These are phyloP conservation scores for Pseudobourletiella spinata DNA, from an alignment of 1,140 invertebrate genomes.

Conservation along the genomic window DNA sequence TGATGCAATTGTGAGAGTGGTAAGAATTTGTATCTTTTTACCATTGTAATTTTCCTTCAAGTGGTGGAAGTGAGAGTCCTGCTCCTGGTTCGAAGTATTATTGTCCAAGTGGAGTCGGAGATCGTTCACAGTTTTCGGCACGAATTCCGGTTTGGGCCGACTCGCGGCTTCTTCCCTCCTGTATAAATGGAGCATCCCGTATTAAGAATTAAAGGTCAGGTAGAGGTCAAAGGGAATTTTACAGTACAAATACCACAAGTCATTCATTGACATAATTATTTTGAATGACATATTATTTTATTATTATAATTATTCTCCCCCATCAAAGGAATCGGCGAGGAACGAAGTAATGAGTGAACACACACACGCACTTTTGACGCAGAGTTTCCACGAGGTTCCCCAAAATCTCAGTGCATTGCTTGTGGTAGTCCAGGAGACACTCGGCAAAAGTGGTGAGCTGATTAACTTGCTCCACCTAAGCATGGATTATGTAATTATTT, in stretches of 20 bases:
- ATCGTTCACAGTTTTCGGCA: conserved; percentile 84
- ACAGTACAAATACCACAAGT: too few species aligned
- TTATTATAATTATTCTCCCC: too few species aligned
- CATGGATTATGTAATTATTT: conserved; percentile 34
- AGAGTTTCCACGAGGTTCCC: conserved; percentile 74
- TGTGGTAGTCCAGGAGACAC: conserved; percentile 89
- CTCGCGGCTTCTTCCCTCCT: conserved; percentile 82
- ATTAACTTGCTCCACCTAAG: conserved; percentile 94
- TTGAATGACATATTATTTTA: too few species aligned
- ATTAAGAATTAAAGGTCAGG: too few species aligned
- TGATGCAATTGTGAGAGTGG: too few species aligned
- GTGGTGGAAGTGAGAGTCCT: conserved; percentile 45
- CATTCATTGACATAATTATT: too few species aligned
- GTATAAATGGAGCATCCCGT: conserved; percentile 34
- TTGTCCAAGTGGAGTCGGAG: conserved; percentile 53
- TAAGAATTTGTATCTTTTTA: too few species aligned
- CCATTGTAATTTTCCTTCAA: conserved; percentile 50
- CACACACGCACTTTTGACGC: conserved; percentile 81
- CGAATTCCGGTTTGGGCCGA: conserved; percentile 81
- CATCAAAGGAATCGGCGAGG: too few species aligned
- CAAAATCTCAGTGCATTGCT: conserved; percentile 86
- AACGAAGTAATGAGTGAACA: too few species aligned
- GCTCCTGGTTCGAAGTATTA: not conserved
- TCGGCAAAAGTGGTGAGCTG: conserved; percentile 92
- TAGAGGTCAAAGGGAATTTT: too few species aligned